phyloP scores from a whole-genome alignment of 2,888 invertebrate genomes.

The Dyspetes luteomarginatus region DNA sequence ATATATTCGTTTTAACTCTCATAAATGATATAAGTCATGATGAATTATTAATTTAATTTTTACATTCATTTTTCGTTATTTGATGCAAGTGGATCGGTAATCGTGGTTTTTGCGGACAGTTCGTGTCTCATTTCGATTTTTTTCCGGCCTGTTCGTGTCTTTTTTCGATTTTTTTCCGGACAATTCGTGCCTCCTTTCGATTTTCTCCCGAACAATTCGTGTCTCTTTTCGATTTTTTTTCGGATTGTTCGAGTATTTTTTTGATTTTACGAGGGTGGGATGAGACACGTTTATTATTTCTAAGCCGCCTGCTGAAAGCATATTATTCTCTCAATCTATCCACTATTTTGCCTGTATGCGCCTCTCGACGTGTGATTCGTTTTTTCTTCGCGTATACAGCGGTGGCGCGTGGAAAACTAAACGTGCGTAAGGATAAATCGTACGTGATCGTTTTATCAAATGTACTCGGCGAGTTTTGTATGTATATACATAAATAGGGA shows the following conservation, averaged over 20 bases:
- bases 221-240: constrained; percentile 22
- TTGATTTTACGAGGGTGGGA: constrained; percentile 33
- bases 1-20: constrained; percentile 30
- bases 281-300: constrained; percentile 40
- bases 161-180: too few species aligned
- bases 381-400: constrained; percentile 42
- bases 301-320: constrained; percentile 1
- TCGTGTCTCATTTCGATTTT: constrained; percentile 17
- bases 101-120: background rate
- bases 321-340: constrained; percentile 45
- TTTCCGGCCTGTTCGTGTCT: too few species aligned
- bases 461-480: constrained; percentile 59
- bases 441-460: constrained; percentile 77
- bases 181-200: too few species aligned
- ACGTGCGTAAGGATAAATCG: constrained; percentile 73
- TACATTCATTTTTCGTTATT: too few species aligned
- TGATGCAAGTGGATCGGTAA: too few species aligned
- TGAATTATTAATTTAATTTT: too few species aligned
- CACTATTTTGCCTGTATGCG: too few species aligned
- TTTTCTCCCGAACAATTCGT: background rate
- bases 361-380: constrained; percentile 18
- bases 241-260: too few species aligned
- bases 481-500: constrained; percentile 35
- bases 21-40: too few species aligned
- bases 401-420: constrained; percentile 75